These are phyloP conservation scores for Ennomos quercinarius DNA, from an alignment of 2,888 invertebrate species.

Conservation along the genomic window DNA sequence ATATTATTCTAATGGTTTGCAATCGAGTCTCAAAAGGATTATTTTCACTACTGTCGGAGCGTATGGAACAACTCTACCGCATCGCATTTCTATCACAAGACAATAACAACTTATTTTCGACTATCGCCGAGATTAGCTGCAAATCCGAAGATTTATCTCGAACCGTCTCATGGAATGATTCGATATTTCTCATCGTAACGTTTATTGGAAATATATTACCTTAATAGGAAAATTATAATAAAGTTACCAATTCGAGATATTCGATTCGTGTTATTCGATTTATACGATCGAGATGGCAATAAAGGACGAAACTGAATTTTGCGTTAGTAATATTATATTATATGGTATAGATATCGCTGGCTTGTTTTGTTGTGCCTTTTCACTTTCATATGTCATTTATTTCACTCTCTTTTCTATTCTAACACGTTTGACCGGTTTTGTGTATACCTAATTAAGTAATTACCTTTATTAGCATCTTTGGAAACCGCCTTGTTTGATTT, in stretches of 20 bases:
- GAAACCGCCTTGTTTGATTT: too few relatives aligned
- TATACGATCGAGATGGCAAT: slow-evolving; percentile 22
- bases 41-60: too few relatives aligned
- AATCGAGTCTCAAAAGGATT: too few relatives aligned
- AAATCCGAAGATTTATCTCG: not conserved
- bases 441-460: too few relatives aligned
- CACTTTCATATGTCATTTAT: slow-evolving; percentile 8
- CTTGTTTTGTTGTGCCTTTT: slow-evolving; percentile 16
- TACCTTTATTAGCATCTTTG: too few relatives aligned
- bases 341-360: slow-evolving; percentile 16
- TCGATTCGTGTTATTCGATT: slow-evolving; percentile 23
- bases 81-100: too few relatives aligned
- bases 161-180: slow-evolving; percentile 4
- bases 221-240: slow-evolving; percentile 31
- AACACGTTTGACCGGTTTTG: too few relatives aligned
- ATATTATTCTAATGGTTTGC: too few relatives aligned
- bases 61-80: too few relatives aligned
- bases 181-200: slow-evolving; percentile 6
- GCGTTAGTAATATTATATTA: not conserved
- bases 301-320: slow-evolving; percentile 20
- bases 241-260: slow-evolving; percentile 19
- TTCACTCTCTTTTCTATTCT: not conserved
- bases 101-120: too few relatives aligned
- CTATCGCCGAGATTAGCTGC: not conserved
- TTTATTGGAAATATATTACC: slow-evolving; percentile 24